Conservation (phyloP, 2,888 invertebrate genomes). For the Helobdella robusta region DNA sequence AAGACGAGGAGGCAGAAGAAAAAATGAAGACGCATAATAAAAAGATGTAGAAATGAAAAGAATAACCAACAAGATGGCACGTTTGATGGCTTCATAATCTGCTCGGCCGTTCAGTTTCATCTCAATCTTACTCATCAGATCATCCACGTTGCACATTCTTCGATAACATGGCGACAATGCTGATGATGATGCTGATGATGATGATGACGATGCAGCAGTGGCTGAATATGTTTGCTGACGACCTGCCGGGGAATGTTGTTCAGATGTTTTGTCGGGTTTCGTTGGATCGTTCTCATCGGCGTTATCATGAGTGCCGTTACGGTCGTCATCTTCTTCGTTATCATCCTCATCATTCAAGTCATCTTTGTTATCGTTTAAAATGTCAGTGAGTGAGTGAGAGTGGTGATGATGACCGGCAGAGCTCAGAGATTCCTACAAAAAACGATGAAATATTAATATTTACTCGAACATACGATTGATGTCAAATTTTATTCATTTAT, state of each 20-base stretch:
- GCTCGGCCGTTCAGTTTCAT: not conserved
- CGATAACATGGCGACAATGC: not conserved
- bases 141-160: slow-evolving; percentile 12
- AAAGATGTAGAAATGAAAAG: too few species aligned
- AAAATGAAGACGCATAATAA: too few species aligned
- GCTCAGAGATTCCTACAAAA: too few species aligned
- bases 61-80: slow-evolving; percentile 21
- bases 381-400: slow-evolving; percentile 10
- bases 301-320: not conserved
- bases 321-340: not conserved
- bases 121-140: slow-evolving; percentile 19
- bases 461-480: too few species aligned
- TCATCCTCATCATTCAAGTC: not conserved
- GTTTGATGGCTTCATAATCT: slow-evolving; percentile 18
- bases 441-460: too few species aligned
- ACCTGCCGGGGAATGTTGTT: not conserved
- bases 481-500: too few species aligned
- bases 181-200: not conserved
- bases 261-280: not conserved
- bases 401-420: too few species aligned
- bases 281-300: not conserved
- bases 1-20: too few species aligned
- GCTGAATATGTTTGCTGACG: not conserved
- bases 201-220: not conserved
- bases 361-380: not conserved